Conservation (phyloP, 1,140 invertebrate species). For the fruit fly (Drosophila melanogaster) region DNA sequence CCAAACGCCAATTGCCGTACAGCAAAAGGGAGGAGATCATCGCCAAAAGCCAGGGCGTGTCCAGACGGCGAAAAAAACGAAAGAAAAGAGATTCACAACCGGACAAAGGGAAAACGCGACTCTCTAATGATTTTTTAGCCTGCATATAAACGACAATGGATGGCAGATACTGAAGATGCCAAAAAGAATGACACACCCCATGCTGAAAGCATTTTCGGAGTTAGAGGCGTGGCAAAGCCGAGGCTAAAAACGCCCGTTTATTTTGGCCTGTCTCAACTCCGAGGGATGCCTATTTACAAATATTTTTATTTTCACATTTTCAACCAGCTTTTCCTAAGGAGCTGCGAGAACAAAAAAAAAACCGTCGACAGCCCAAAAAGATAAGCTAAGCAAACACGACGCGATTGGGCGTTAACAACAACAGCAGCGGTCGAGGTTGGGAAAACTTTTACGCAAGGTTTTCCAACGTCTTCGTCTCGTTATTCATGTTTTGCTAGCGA, state of each 20-base stretch:
- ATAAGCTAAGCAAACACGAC: constrained; percentile 59
- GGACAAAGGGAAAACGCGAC: constrained; percentile 34
- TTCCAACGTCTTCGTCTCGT: constrained; percentile 21
- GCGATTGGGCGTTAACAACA: constrained; percentile 64
- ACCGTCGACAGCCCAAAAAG: constrained; percentile 50
- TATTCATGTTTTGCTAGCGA: constrained; percentile 52
- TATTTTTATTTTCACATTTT: constrained; percentile 48
- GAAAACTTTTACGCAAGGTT: constrained; percentile 18
- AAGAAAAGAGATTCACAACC: constrained; percentile 12
- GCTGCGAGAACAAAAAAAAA: constrained; percentile 40
- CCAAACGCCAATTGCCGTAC: constrained; percentile 50
- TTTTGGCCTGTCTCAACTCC: constrained; percentile 24
- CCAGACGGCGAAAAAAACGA: constrained; percentile 8
- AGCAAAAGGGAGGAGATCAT: constrained; percentile 43
- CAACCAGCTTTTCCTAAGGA: constrained; percentile 14
- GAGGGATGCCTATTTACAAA: constrained; percentile 31
- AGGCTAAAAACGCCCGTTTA: constrained; percentile 40
- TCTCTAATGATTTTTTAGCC: constrained; percentile 49
- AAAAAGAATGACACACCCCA: constrained; percentile 6
- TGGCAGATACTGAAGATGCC: not conserved
- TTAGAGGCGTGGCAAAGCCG: constrained; percentile 38
- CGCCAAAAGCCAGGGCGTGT: constrained; percentile 45
- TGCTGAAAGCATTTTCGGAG: constrained; percentile 36
- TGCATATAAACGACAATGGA: constrained; percentile 30
- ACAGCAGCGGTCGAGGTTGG: constrained; percentile 9